Evolutionary conservation across 2,888 invertebrate genomes (phyloP).

Genomic region (Epinotia ramella): DNA sequence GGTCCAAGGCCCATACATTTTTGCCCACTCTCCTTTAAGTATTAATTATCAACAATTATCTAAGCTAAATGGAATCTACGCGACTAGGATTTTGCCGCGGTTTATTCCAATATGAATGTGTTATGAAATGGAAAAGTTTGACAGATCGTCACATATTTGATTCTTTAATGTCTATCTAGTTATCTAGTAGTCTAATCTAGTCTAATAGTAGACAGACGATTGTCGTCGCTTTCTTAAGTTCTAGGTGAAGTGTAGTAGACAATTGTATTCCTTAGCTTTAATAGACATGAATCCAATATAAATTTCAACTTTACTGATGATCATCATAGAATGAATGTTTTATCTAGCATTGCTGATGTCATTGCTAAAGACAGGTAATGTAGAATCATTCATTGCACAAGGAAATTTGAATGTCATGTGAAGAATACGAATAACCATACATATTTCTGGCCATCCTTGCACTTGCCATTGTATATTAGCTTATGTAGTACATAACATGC

Average conservation of each 20-base stretch:
- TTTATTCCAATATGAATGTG: neutral
- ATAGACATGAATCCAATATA: neutral
- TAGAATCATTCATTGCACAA: neutral
- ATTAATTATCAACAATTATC: neutral
- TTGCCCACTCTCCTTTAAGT: too few species aligned
- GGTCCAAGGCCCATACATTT: too few species aligned
- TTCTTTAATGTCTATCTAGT: neutral
- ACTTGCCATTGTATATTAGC: conserved; percentile 15
- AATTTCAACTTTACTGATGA: neutral
- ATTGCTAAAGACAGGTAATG: conserved; percentile 29
- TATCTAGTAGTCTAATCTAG: too few species aligned
- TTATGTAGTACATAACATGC: neutral
- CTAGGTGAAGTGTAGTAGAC: neutral
- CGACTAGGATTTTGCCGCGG: neutral
- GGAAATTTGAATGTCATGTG: neutral
- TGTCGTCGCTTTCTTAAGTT: too few species aligned
- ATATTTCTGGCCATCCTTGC: neutral
- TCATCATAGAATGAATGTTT: conserved; percentile 3
- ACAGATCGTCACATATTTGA: neutral
- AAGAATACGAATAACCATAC: neutral
- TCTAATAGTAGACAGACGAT: neutral
- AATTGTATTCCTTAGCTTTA: neutral
- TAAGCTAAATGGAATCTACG: neutral
- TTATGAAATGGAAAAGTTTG: neutral
- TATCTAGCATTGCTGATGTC: conserved; percentile 15